Evolutionary conservation across 2,113 vertebrate species (phyloP).

Genomic region (Reinhardtius hippoglossoides): DNA sequence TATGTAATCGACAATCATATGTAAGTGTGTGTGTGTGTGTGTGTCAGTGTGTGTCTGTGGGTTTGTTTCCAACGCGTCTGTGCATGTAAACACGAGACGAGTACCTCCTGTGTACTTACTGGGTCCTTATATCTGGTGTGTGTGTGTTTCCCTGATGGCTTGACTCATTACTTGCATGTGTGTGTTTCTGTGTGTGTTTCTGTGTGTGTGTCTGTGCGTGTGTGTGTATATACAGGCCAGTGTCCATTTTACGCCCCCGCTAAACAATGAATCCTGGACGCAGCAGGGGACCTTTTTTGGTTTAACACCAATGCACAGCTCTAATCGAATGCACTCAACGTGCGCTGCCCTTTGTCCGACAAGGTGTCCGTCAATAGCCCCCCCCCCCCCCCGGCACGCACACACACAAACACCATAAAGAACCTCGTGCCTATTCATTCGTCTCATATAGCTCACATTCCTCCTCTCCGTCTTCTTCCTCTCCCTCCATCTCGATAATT

Average conservation of each 20-base stretch:
- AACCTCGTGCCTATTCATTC: slow-evolving; percentile 55
- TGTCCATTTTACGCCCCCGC: slow-evolving; percentile 61
- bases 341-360: slow-evolving; percentile 57
- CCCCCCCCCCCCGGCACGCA: background rate
- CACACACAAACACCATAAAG: slow-evolving; percentile 57
- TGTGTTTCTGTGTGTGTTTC: slow-evolving; percentile 38
- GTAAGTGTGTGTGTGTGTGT: slow-evolving; percentile 45
- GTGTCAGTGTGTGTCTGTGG: slow-evolving; percentile 33
- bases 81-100: slow-evolving; percentile 32
- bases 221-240: slow-evolving; percentile 26
- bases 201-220: slow-evolving; percentile 22
- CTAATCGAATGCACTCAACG: slow-evolving; percentile 67
- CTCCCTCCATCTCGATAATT: slow-evolving; percentile 33
- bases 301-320: slow-evolving; percentile 55
- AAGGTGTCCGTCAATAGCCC: slow-evolving; percentile 57
- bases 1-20: slow-evolving; percentile 67
- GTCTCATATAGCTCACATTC: slow-evolving; percentile 52
- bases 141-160: slow-evolving; percentile 54
- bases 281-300: slow-evolving; percentile 62
- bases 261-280: slow-evolving; percentile 61
- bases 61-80: slow-evolving; percentile 27
- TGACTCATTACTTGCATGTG: slow-evolving; percentile 3
- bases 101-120: slow-evolving; percentile 30
- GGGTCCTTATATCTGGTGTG: slow-evolving; percentile 38
- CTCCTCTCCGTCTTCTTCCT: slow-evolving; percentile 24